Conservation (phyloP, 1,140 invertebrate genomes). For the Oncopodura yosiiana region DNA sequence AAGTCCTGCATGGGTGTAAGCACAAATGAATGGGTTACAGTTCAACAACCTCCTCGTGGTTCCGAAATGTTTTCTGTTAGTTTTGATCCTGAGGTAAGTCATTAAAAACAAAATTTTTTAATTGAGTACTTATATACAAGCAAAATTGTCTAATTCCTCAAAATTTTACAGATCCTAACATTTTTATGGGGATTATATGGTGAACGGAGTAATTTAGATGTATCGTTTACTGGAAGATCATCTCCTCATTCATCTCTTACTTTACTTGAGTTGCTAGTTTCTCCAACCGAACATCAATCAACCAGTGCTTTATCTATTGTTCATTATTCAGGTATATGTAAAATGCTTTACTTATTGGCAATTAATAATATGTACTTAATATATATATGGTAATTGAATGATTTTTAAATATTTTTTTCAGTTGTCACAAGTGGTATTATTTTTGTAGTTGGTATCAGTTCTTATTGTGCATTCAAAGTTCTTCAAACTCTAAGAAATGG, state of each 20-base stretch:
- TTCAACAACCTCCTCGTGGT: neutral
- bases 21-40: no score
- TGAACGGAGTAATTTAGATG: neutral
- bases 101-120: slow-evolving; percentile 1
- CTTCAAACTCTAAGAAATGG: neutral
- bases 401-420: neutral
- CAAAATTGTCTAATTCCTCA: neutral
- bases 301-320: slow-evolving; percentile 3
- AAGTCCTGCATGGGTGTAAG: slow-evolving; percentile 1
- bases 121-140: neutral
- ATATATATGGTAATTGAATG: neutral
- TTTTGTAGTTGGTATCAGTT: slow-evolving; percentile 12
- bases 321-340: slow-evolving; percentile 5
- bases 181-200: slow-evolving; percentile 11
- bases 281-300: neutral
- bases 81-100: slow-evolving; percentile 18
- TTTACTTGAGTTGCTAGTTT: slow-evolving; percentile 5
- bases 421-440: slow-evolving; percentile 14
- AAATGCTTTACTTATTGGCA: neutral
- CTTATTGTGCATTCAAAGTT: slow-evolving; percentile 9
- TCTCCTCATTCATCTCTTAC: neutral
- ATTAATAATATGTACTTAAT: no score
- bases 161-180: neutral
- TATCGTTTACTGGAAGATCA: neutral
- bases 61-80: slow-evolving; percentile 23